Conservation (phyloP, 2,113 vertebrate species). For the Nyctereutes procyonoides region DNA sequence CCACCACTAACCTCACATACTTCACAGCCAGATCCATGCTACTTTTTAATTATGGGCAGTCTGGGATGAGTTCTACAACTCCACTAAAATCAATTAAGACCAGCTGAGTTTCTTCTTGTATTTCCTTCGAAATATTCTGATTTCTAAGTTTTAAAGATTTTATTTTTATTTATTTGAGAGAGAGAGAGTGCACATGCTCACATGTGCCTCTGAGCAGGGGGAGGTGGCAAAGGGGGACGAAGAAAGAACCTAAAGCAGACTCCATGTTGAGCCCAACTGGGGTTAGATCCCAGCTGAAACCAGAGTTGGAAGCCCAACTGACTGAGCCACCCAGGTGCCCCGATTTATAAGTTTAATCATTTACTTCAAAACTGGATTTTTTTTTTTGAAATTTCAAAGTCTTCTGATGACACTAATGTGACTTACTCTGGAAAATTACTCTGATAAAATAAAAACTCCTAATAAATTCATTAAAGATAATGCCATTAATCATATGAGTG, state of each 20-base stretch:
- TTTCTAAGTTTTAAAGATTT: conserved; percentile 1
- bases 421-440: conserved; percentile 12
- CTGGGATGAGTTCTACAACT: background rate
- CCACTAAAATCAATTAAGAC: conserved; percentile 5
- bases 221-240: background rate
- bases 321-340: background rate
- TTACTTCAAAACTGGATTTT: background rate
- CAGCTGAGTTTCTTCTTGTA: background rate
- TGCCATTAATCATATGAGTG: background rate
- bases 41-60: background rate
- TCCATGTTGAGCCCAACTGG: background rate
- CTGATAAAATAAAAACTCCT: conserved; percentile 7
- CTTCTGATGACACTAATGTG: background rate
- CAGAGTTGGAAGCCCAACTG: background rate
- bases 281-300: background rate
- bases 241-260: background rate
- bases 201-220: background rate
- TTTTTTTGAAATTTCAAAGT: background rate
- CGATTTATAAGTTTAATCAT: background rate
- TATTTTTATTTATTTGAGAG: background rate
- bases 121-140: conserved; percentile 41
- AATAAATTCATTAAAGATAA: background rate
- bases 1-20: background rate
- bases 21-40: background rate
- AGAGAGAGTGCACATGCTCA: background rate